Percentiles rank a stretch among this genome's conserved stretches.
These are phyloP conservation scores for Typhlichthys subterraneus DNA, from an alignment of 2,797 vertebrate species.

Conservation along the genomic window DNA sequence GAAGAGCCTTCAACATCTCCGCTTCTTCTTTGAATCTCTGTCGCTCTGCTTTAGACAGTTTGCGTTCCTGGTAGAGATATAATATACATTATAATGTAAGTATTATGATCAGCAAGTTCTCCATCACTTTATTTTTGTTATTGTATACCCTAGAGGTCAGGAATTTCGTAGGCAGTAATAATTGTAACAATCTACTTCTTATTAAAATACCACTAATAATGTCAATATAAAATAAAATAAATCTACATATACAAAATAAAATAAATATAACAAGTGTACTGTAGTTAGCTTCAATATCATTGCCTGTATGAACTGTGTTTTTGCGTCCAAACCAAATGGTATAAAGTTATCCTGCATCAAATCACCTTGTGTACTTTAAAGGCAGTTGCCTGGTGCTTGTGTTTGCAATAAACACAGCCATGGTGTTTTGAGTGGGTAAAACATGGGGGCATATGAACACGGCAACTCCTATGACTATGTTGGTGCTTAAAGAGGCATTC, in stretches of 20 bases:
- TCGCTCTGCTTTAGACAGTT: slow-evolving; percentile 92
- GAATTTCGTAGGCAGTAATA: too few relatives aligned
- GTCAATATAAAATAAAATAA: too few relatives aligned
- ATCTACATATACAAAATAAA: too few relatives aligned
- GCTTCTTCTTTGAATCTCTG: slow-evolving; percentile 98
- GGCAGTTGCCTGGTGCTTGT: slow-evolving; percentile 17
- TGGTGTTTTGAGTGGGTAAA: slow-evolving; percentile 49
- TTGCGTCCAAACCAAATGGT: background rate
- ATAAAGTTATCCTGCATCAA: background rate
- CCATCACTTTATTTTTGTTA: background rate
- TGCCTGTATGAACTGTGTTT: background rate
- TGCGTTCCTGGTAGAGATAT: slow-evolving; percentile 83
- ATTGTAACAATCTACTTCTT: too few relatives aligned
- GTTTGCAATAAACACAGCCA: slow-evolving; percentile 54
- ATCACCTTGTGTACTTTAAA: slow-evolving; percentile 1
- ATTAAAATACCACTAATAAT: too few relatives aligned
- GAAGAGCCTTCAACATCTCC: slow-evolving; percentile 96
- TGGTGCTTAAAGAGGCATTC: background rate
- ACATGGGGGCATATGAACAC: slow-evolving; percentile 37
- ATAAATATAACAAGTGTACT: too few relatives aligned
- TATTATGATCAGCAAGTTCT: background rate
- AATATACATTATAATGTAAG: slow-evolving; percentile 6
- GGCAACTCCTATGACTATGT: slow-evolving; percentile 4
- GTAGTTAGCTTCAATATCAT: too few relatives aligned
- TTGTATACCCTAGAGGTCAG: background rate